Base-by-base conservation (phyloP, 1,140 invertebrate species). In the Fragariocoptes setiger region DNA sequence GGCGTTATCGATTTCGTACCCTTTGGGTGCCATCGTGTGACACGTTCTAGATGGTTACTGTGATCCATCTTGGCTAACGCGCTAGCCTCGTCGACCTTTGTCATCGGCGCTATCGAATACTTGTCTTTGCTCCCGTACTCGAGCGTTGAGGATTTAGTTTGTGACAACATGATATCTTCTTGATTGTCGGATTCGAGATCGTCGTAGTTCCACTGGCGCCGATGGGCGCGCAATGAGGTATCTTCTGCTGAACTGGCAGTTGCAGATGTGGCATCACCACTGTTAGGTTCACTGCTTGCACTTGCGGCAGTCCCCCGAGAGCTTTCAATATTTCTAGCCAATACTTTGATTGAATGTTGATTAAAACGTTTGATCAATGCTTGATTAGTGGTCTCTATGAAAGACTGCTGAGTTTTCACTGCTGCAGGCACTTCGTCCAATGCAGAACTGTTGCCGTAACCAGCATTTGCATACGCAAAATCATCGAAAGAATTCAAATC, bases 261-360 rank as follows among this genome's bases (percentile, higher is more conserved):
- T 41, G 16, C 21, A 36, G 35, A 39, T 39, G 14, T 36, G 31
- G 40, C 13, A 19, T 25, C 20, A 16, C 37, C 22, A 19, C 17
- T 21, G 38, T 37, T 40, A 13, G 15, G 13, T 17, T 38, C 14
- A 37, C 25, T 13, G 21, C 19, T 4, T 25, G n/a, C n/a, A n/a
- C n/a, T n/a, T n/a, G n/a, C n/a, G n/a, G n/a, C n/a, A n/a, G n/a
- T n/a, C n/a, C n/a, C n/a, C n/a, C n/a, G n/a, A n/a, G n/a, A n/a
- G n/a, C n/a, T n/a, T n/a, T n/a, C n/a, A n/a, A n/a, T n/a, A n/a
- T n/a, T n/a, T n/a, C n/a, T n/a, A n/a, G n/a, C n/a, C n/a, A n/a
- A n/a, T n/a, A n/a, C n/a, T n/a, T n/a, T n/a, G n/a, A n/a, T n/a
- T 41, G 83, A 90, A 60, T 90, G 83, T 61, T 92, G 82, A 66